Base-by-base conservation (phyloP, 2,797 vertebrate species). In the Ambastaia sidthimunki region DNA sequence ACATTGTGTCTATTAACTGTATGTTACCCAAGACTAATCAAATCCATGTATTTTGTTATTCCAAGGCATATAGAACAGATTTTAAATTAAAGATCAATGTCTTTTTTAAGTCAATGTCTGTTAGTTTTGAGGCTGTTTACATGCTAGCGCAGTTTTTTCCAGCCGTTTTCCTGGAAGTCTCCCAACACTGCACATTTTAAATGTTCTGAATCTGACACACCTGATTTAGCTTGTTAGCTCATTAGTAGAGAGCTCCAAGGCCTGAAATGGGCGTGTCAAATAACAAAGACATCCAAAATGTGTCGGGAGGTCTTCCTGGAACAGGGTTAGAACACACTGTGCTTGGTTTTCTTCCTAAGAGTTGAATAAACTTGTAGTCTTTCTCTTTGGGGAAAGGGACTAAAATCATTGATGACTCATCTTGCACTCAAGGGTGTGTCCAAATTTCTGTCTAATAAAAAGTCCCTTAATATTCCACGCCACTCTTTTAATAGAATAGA, bases 41-140 rank as follows among this genome's bases (percentile, higher is more conserved):
- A 54, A 78, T 63, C n/a, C n/a, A 25, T 52, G 57, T 63, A 71
- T 71, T 71, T 78, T 71, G 76, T 71, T 71, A 78, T 71, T 71
- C 47, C 60, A 67, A 6, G 13, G 28, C 19, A 15, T 52, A 21
- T 18, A 19, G 11, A 19, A 48, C 31, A 59, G 31, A 16, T 18
- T 9, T 10, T 44, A 44, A 44, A 44, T 4, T 10, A 16, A 28
- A 16, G 31, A 67, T 13, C n/a, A 60, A 10, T n/a, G n/a, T n/a
- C n/a, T n/a, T n/a, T n/a, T 54, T 25, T 5, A 12, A 25, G 9
- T 59, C 11, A 3, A 2, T 28, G 59, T 62, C 59, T 23, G 52
- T 37, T 52, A 67, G 18, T 2, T 68, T 57, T 4, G 0, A 59
- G n/a, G 2, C 50, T 18, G 10, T 28, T 12, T 41, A n/a, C 41